A percentile compares a stretch with the other conserved stretches of the same genome.
Conservation (phyloP, 2,888 invertebrate species). For the Nematopogon swammerdamellus region DNA sequence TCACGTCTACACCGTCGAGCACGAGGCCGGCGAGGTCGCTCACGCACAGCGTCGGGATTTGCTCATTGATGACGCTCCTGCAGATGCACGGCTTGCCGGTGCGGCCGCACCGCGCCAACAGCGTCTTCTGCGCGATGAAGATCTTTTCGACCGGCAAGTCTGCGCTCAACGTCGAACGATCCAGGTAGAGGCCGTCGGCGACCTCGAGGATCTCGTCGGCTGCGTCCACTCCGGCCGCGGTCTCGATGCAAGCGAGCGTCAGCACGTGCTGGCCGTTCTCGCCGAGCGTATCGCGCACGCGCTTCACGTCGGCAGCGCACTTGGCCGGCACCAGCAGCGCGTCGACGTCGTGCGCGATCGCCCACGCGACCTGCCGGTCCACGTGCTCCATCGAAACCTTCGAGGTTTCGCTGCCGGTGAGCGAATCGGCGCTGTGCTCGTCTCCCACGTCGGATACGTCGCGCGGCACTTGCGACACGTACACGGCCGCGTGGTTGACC, state of each 20-base stretch:
- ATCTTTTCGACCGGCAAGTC: conserved; percentile 86
- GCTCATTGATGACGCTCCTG: conserved; percentile 83
- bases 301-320: conserved; percentile 25
- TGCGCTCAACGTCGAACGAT: conserved; percentile 79
- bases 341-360: conserved; percentile 39
- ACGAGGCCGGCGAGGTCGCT: conserved; percentile 90
- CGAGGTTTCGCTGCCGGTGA: conserved; percentile 59
- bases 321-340: conserved; percentile 36
- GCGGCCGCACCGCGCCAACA: conserved; percentile 81
- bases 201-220: conserved; percentile 73
- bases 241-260: conserved; percentile 36
- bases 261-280: conserved; percentile 44
- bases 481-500: conserved; percentile 47
- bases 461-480: conserved; percentile 46
- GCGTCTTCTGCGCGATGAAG: conserved; percentile 83
- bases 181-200: conserved; percentile 86
- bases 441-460: conserved; percentile 31
- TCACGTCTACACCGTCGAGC: conserved; percentile 85
- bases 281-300: conserved; percentile 26
- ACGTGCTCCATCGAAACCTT: conserved; percentile 71
- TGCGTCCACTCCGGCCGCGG: conserved; percentile 31
- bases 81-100: conserved; percentile 85
- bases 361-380: conserved; percentile 44
- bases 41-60: conserved; percentile 72
- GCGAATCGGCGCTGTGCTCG: conserved; percentile 40